These are phyloP conservation scores for Trachurus trachurus DNA, from an alignment of 2,797 vertebrate genomes.

Conservation along the genomic window DNA sequence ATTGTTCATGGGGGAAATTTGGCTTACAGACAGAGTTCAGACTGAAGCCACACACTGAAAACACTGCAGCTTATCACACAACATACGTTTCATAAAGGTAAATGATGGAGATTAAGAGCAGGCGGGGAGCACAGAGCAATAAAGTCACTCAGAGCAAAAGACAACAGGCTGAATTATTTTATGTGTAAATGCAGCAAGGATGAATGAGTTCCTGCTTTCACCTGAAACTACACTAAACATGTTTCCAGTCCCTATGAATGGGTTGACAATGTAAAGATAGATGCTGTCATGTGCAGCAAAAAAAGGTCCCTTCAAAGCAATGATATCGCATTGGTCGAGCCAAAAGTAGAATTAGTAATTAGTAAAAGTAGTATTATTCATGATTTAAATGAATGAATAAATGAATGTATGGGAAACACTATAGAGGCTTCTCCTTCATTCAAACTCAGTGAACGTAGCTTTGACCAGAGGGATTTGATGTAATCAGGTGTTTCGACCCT, in stretches of 20 bases:
- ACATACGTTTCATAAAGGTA: neutral
- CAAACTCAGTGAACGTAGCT: neutral
- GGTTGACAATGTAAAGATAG: neutral
- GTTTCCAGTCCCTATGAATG: neutral
- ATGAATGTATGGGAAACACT: no score
- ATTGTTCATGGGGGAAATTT: conserved; percentile 66
- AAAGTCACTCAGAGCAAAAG: conserved; percentile 3
- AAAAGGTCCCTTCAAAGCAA: no score
- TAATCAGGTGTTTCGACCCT: neutral
- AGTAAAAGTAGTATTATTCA: no score
- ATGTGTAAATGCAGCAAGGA: neutral
- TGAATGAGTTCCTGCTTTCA: neutral
- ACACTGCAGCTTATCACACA: neutral
- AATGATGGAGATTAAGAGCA: neutral
- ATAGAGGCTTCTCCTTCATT: no score
- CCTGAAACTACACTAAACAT: neutral
- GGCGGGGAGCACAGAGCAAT: conserved; percentile 17
- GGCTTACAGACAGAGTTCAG: conserved; percentile 9
- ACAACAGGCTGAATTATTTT: neutral
- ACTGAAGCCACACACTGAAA: neutral
- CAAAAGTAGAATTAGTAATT: no score
- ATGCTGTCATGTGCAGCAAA: no score
- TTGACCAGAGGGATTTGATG: neutral
- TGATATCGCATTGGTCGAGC: no score
- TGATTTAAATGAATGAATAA: no score